Evolutionary conservation across 2,113 vertebrate species (phyloP), one percentile per base, ranked within the genome.

Genomic region (Dromaius novaehollandiae): DNA sequence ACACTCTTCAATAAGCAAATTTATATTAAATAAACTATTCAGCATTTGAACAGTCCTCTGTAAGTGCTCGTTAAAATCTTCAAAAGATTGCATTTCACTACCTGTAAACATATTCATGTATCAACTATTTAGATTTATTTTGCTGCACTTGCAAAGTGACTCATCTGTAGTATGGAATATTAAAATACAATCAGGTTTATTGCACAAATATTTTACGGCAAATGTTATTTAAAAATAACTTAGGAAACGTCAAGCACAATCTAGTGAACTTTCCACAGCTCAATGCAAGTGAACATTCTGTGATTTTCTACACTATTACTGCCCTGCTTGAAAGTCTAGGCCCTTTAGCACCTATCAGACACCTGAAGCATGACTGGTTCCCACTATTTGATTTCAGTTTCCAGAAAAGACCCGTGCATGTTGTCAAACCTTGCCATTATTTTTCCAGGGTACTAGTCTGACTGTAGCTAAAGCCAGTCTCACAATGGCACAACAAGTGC

Each of bases 351-450:
- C 91, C 58, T 34, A 73, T 53, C 88, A 28, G 30, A 44, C 15
- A 42, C 42, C 42, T 66, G 65, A 66, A 66, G 65, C 65, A 65
- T 15, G 17, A 65, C 51, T 73, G 60, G 44, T 78, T 63, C 74
- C 86, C 86, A 73, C 96, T 78, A 96, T 76, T 96, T 93, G 86
- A 83, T 82, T 93, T 82, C 65, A 96, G 75, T 63, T 93, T 91
- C 85, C 71, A 96, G 92, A 89, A 96, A 86, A 95, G 48, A 55
- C 75, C 70, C 56, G 78, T 44, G 46, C 82, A 69, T 50, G 91
- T 88, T 96, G 96, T 95, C 96, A 96, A 92, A 93, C 93, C 92
- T 94, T 92, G 88, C 46, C 74, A 95, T 88, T 96, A 93, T 95
- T 97, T 90, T 95, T 93, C 89, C 95, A 64, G 34, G 64, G 95